A percentile compares a stretch with the other conserved stretches of the same genome.
Evolutionary conservation across 2,888 invertebrate species (phyloP).

Genomic region (Phyllotreta striolata): DNA sequence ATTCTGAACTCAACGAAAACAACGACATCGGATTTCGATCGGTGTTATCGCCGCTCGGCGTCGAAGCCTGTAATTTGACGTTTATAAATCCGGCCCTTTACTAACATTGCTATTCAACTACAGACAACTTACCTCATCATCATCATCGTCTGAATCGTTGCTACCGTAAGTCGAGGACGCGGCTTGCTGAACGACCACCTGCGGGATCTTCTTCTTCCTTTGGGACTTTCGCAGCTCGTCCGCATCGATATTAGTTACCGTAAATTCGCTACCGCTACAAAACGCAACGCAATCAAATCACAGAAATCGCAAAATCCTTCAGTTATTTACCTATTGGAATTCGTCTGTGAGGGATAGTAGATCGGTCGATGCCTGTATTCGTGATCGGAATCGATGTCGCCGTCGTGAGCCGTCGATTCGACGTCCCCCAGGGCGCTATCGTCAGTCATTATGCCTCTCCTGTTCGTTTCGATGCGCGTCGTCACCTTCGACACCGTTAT

Average conservation of each 20-base stretch:
- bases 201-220: conserved; percentile 68
- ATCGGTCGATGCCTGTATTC: conserved; percentile 65
- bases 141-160: conserved; percentile 78
- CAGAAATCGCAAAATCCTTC: conserved; percentile 14
- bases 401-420: conserved; percentile 83
- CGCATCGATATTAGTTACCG: conserved; percentile 88
- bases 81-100: background rate
- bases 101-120: background rate
- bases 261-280: conserved; percentile 73
- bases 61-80: conserved; percentile 72
- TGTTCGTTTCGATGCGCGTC: conserved; percentile 39
- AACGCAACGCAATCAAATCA: conserved; percentile 35
- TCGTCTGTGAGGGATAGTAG: conserved; percentile 54
- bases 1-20: conserved; percentile 79
- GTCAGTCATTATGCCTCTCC: conserved; percentile 61
- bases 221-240: conserved; percentile 82
- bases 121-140: conserved; percentile 66
- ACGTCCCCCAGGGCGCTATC: conserved; percentile 52
- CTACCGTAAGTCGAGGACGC: conserved; percentile 64
- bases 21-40: conserved; percentile 77
- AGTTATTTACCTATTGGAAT: conserved; percentile 38
- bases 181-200: conserved; percentile 46
- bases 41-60: conserved; percentile 82
- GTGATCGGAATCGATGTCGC: conserved; percentile 86
- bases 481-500: conserved; percentile 39